Evolutionary conservation across 2,797 vertebrate genomes (phyloP), one percentile per base, ranked within the genome.

Genomic region (Sebastes iracundus): DNA sequence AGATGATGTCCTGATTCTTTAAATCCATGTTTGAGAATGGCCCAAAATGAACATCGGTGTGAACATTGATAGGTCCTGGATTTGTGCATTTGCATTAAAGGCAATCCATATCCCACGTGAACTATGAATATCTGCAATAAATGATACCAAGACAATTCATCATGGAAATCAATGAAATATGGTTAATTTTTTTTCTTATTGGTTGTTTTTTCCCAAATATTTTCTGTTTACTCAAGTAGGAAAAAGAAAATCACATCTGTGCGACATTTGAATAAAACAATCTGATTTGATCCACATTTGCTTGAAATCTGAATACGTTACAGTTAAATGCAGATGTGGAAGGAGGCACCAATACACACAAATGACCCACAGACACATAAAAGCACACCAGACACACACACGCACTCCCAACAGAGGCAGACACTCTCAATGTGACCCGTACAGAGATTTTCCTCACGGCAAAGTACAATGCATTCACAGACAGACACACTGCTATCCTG

Each of bases 381-480:
- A 55, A 33, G 32, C 55, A 35, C 20, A 73, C 23, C 27, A 58
- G 28, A 71, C 56, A 53, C 16, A 46, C 1, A 69, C 13, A 28
- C 16, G 12, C 22, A 55, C 58, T 56, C 35, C 11, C 22, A 52
- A 60, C 25, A 71, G 55, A 74, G 32, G 5, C 20, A 80, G 14
- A 55, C 58, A 79, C 7, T 49, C 59, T 56, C 20, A 66, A 16
- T 10, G 65, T 69, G 66, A 70, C 13, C 30, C 42, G 16, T 23
- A 18, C 59, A 56, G 49, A 78, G 28, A 71, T 56, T 71, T 58
- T 73, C 60, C 59, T 72, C 27, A 72, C 8, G 20, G 46, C 7
- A 80, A 79, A 53, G 38, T 52, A 80, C 53, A 80, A 73, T 69
- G 42, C 65, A 70, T 62, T 61, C 12, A 77, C 75, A 83, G 25